These are phyloP conservation scores for crab-eating macaque (Macaca fascicularis) DNA, from an alignment of 2,113 vertebrate species.

Conservation along the genomic window T2T-MFA8v1.1 NC_088376.1:147329501-147330000, in stretches of 20 bases:
- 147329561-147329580: neutral
- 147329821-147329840: neutral
- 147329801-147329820: neutral
- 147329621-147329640: neutral
- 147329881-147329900: neutral
- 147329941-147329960: neutral
- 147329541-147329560: neutral
- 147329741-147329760: neutral
- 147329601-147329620: slow-evolving; percentile 13
- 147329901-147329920: neutral
- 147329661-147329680: neutral
- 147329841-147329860: neutral
- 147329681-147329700: neutral
- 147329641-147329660: neutral
- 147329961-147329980: rapidly evolving
- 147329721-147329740: too few species aligned
- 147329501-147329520: neutral
- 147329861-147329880: neutral
- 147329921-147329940: neutral
- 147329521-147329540: neutral
- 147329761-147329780: neutral
- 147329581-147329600: neutral
- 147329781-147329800: neutral
- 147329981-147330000: neutral
- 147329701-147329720: neutral